Conservation (phyloP, 1,140 invertebrate species). For the Achatina immaculata region DNA sequence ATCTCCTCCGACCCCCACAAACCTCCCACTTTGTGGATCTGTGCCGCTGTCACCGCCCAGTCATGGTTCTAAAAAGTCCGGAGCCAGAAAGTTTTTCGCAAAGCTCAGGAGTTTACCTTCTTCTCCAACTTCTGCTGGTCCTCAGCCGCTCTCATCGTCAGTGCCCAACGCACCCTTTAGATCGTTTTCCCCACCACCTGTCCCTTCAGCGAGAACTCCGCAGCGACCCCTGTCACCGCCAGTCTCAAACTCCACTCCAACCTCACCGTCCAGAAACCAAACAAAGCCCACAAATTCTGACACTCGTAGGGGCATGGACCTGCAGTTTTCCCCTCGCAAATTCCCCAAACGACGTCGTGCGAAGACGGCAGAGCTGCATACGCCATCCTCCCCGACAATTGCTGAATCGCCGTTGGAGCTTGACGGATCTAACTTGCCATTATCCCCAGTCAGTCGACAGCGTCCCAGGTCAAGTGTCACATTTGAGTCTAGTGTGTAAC, state of each 20-base stretch:
- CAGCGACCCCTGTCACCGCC: constrained; percentile 24
- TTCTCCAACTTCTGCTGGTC: constrained; percentile 37
- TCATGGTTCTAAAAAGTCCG: constrained; percentile 44
- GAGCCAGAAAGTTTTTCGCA: constrained; percentile 47
- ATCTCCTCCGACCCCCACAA: constrained; percentile 38
- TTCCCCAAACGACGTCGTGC: constrained; percentile 40
- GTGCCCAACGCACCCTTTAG: constrained; percentile 24
- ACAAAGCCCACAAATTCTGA: not conserved
- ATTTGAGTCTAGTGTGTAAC: constrained; percentile 31
- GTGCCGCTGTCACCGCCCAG: constrained; percentile 31
- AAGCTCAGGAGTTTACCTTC: constrained; percentile 44
- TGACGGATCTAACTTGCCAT: constrained; percentile 14
- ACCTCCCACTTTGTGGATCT: constrained; percentile 36
- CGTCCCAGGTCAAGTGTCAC: constrained; percentile 31
- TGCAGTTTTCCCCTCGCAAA: constrained; percentile 44
- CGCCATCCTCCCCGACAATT: constrained; percentile 47
- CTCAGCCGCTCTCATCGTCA: constrained; percentile 34
- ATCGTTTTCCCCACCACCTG: constrained; percentile 1
- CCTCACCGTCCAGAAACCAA: constrained; percentile 10
- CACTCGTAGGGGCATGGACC: constrained; percentile 15
- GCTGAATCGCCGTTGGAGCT: constrained; percentile 45
- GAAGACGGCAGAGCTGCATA: constrained; percentile 32
- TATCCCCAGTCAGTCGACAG: not conserved
- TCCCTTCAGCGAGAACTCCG: not conserved
- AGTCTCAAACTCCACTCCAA: constrained; percentile 26